phyloP scores from a whole-genome alignment of 2,888 invertebrate species.

The Alcis repandata region DNA sequence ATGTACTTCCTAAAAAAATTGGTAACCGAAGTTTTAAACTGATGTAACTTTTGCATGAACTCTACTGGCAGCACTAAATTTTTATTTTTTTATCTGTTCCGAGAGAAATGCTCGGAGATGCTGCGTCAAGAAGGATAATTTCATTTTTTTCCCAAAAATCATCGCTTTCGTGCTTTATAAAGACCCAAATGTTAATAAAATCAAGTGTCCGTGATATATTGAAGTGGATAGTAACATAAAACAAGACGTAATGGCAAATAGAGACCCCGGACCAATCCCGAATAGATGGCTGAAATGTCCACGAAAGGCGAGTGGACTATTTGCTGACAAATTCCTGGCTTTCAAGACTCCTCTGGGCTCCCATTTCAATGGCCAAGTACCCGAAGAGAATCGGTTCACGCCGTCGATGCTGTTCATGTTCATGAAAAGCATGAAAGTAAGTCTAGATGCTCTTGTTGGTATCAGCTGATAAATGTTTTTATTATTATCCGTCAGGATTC shows the following conservation, averaged over 20 bases:
- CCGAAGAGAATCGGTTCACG: slow-evolving; percentile 93
- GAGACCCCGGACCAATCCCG: slow-evolving; percentile 89
- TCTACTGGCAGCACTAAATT: slow-evolving; percentile 9
- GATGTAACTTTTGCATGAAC: neutral
- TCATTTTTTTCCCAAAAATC: slow-evolving; percentile 35
- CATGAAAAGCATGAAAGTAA: slow-evolving; percentile 92
- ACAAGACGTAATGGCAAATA: slow-evolving; percentile 68
- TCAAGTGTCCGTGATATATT: slow-evolving; percentile 36
- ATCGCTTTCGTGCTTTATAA: slow-evolving; percentile 3
- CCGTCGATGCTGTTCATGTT: slow-evolving; percentile 95
- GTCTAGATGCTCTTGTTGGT: slow-evolving; percentile 40
- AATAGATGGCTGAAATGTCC: slow-evolving; percentile 96
- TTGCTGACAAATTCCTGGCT: slow-evolving; percentile 95
- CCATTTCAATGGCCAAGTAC: slow-evolving; percentile 94
- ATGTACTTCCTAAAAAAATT: no score
- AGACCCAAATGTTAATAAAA: slow-evolving; percentile 42
- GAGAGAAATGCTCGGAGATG: slow-evolving; percentile 43
- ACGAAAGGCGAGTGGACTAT: slow-evolving; percentile 90
- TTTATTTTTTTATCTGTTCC: slow-evolving; percentile 38
- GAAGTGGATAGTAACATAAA: slow-evolving; percentile 38
- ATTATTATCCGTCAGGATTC: slow-evolving; percentile 29
- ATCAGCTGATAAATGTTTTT: slow-evolving; percentile 49
- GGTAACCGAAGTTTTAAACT: neutral
- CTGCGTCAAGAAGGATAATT: slow-evolving; percentile 47
- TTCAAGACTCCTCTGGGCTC: slow-evolving; percentile 97